Evolutionary conservation across 2,888 invertebrate species (phyloP), one percentile per base, ranked within the genome.

Genomic region (Microchrysa polita): DNA sequence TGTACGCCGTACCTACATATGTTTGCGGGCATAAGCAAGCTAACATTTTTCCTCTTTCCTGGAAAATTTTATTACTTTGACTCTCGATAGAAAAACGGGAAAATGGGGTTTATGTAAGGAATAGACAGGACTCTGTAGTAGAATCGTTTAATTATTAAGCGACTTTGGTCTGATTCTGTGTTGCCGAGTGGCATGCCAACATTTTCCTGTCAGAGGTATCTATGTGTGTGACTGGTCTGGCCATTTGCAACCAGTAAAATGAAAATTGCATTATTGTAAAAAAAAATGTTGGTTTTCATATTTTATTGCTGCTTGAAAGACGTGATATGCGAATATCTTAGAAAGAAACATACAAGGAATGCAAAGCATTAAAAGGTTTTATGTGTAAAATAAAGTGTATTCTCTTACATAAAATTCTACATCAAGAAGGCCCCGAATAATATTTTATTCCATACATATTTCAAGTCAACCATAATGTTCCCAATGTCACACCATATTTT

Each of bases 11-110:
- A n/a, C n/a, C n/a, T n/a, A n/a, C n/a, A n/a, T 34, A 34, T 34
- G 52, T 10, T 23, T 10, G 1, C 53, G 27, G 2, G 27, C 53
- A n/a, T n/a, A 27, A 34, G 34, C 23, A 16, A 40, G 34, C 7
- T 18, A 27, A 20, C 34, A 53, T 34, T 16, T 20, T 16, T 53
- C 34, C n/a, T 52, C 48, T 18, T 61, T 60, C 16, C 16, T 48
- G 72, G 12, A 23, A 72, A 72, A 72, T 61, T 72, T 72, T 72
- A 72, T 72, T 72, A 72, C 60, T 57, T 71, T 59, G 71, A 57
- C 53, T 52, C 53, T 52, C 53, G 42, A 40, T 67, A 27, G 65
- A 10, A 22, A 48, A 65, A 65, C 53, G n/a, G 2, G 16, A 27
- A 67, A 61, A 52, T 9, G 23, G 16, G 67, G 53, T n/a, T 52